Evolutionary conservation across 1,140 invertebrate genomes (phyloP), one percentile per base, ranked within the genome.

Genomic region (Pogonus chalceus): DNA sequence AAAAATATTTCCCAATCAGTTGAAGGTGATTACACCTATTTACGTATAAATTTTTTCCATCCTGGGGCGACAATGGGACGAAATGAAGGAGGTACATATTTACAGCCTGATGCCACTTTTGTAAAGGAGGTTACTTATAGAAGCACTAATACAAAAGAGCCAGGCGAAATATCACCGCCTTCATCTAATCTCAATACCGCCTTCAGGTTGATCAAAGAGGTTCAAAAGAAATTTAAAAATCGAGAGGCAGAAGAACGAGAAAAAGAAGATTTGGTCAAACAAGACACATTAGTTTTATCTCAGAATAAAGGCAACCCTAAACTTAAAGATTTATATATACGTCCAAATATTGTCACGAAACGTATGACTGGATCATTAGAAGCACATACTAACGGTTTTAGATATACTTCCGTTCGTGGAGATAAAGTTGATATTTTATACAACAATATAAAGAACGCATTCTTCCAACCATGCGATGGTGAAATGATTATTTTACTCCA

Each of bases 401-500:
- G 96, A 20, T 99, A 98, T 65, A 98, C 94, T 1, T 98, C 95
- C 1, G 90, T 99, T 1, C 81, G 96, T 61, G 96, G 96, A 9
- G 96, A 99, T 65, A 98, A 98, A 80, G 95, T 99, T 1, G 97
- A 99, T 67, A 97, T 99, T 62, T 74, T 99, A 18, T 99, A 99
- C 67, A 99, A 99, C 75, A 99, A 99, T 71, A 98, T 99, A 58
- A 97, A 98, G 69, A 96, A 99, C 71, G 96, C 97, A 3, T 97
- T 99, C 74, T 99, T 98, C 73, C 96, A 99, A 76, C 96, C 97
- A 0, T 99, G 96, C 72, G 96, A 99, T 73, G 90, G 92, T 54
- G 97, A 99, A 78, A 98, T 99, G 95, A 98, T 99, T 51, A 99
- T 99, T 67, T 72, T 99, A 4, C 76, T 99, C 46, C 97, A 99